Conservation (phyloP, 2,888 invertebrate genomes). For the Papilio protenor region DNA sequence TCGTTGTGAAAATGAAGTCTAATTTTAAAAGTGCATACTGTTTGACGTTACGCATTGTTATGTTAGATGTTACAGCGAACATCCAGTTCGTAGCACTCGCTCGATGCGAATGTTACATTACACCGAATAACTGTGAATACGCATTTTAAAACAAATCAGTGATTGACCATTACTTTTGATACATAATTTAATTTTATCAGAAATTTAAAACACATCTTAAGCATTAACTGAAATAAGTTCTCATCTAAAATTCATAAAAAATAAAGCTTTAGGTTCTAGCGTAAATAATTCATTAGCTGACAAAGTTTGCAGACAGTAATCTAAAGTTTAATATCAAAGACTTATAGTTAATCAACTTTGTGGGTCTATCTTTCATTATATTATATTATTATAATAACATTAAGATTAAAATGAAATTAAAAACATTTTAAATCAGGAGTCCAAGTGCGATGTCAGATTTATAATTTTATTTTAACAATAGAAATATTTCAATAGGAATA, state of each 20-base stretch:
- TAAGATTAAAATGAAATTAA: neutral
- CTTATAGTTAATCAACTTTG: neutral
- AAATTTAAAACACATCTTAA: neutral
- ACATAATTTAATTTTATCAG: neutral
- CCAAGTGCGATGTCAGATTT: neutral
- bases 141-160: too few relatives aligned
- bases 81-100: too few relatives aligned
- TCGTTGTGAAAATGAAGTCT: neutral
- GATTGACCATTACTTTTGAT: neutral
- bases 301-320: constrained; percentile 12
- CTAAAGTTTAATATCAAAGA: constrained; percentile 10
- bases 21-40: neutral
- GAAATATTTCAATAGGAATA: neutral
- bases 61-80: too few relatives aligned
- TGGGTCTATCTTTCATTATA: neutral
- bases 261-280: neutral
- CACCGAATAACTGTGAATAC: too few relatives aligned
- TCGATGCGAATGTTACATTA: too few relatives aligned
- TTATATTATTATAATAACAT: neutral
- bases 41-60: too few relatives aligned
- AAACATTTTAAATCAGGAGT: neutral
- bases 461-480: neutral
- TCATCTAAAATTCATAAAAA: neutral
- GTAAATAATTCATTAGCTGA: constrained; percentile 1
- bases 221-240: neutral